Evolutionary conservation across 2,113 vertebrate genomes (phyloP).

Genomic region (Microcebus jonahi): DNA sequence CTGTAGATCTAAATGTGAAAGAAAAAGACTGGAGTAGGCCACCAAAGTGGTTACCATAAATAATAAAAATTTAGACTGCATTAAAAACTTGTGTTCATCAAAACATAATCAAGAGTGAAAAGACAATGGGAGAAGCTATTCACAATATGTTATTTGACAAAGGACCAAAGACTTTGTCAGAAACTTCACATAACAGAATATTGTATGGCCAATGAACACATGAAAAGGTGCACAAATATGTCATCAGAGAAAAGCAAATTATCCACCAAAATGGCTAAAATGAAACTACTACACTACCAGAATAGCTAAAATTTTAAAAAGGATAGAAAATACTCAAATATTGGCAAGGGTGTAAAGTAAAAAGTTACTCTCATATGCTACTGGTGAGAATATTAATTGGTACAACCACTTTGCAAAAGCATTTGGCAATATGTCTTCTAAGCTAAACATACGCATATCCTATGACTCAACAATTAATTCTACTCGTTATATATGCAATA

Average conservation of each 20-base stretch:
- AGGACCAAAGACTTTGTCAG: not conserved
- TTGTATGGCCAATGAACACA: not conserved
- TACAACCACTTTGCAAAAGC: not conserved
- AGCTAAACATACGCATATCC: not conserved
- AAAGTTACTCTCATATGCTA: not conserved
- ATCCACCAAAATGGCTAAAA: not conserved
- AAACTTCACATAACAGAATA: not conserved
- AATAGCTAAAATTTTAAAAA: not conserved
- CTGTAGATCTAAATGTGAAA: not conserved
- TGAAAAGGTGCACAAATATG: not conserved
- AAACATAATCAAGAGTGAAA: not conserved
- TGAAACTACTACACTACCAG: not conserved
- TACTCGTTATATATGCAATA: not conserved
- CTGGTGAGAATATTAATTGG: not conserved
- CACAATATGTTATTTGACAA: not conserved
- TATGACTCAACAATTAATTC: not conserved
- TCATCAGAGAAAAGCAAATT: constrained; percentile 3
- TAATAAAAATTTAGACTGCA: constrained; percentile 12
- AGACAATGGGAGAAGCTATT: not conserved
- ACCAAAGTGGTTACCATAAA: constrained; percentile 3
- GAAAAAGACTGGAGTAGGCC: not conserved
- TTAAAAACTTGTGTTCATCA: constrained; percentile 13
- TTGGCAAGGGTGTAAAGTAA: not conserved
- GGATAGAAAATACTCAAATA: not conserved
- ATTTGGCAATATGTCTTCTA: too few species aligned